Percentiles rank a stretch among this genome's conserved stretches.
phyloP scores from a whole-genome alignment of 2,888 invertebrate genomes.

The Folsomia candida region DNA sequence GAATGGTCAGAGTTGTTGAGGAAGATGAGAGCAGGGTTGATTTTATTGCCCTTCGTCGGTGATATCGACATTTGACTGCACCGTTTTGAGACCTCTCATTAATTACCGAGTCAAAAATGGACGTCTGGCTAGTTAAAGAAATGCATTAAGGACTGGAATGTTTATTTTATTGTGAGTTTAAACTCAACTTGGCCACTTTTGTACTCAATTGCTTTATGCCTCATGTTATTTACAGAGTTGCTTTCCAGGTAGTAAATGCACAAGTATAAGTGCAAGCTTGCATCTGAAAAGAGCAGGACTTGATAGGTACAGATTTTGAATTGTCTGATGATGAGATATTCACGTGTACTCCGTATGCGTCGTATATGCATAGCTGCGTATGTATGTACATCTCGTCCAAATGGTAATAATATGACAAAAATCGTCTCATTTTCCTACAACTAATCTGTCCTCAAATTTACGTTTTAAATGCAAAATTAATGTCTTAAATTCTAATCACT shows the following conservation, averaged over 20 bases:
- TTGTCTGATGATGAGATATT: too few relatives aligned
- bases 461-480: not conserved
- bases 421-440: not conserved
- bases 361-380: too few relatives aligned
- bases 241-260: not conserved
- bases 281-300: too few relatives aligned
- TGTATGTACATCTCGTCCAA: too few relatives aligned
- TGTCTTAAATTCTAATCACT: not conserved
- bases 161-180: constrained; percentile 12
- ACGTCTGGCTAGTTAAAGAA: constrained; percentile 18
- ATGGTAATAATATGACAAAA: too few relatives aligned
- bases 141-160: constrained; percentile 11
- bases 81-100: constrained; percentile 20
- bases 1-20: not conserved
- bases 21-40: not conserved
- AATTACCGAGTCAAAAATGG: constrained; percentile 30
- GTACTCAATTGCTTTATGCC: constrained; percentile 4
- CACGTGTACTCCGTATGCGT: too few relatives aligned
- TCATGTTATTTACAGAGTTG: not conserved
- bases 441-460: not conserved
- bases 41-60: not conserved
- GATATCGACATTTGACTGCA: constrained; percentile 9
- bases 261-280: not conserved
- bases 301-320: too few relatives aligned
- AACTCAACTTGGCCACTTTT: not conserved